Evolutionary conservation across 2,888 invertebrate species (phyloP).

Genomic region (Pollenia griseotomentosa): DNA sequence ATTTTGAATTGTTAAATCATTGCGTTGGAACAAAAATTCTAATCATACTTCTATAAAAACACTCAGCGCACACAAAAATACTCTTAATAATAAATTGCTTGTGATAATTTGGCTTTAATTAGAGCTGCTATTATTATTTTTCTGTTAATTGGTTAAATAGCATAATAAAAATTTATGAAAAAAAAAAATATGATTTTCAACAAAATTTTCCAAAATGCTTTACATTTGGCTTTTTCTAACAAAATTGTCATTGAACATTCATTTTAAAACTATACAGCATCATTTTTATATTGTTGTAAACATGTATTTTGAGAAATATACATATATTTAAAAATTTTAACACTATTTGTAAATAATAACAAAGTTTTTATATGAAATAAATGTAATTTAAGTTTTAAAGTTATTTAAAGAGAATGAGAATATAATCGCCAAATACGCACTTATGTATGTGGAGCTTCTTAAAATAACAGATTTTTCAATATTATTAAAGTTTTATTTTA

Average conservation of each 20-base stretch:
- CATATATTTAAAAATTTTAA: slow-evolving; percentile 16
- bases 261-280: not conserved
- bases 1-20: slow-evolving; percentile 72
- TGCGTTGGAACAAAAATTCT: slow-evolving; percentile 41
- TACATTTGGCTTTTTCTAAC: slow-evolving; percentile 14
- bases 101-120: slow-evolving; percentile 39
- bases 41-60: slow-evolving; percentile 35
- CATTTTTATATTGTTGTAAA: not conserved
- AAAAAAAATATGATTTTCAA: not conserved
- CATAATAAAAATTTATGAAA: not conserved
- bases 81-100: slow-evolving; percentile 4
- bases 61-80: slow-evolving; percentile 62
- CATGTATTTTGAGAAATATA: not conserved
- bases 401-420: slow-evolving; percentile 21
- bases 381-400: not conserved
- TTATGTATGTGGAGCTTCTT: no score
- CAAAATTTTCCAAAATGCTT: slow-evolving; percentile 19
- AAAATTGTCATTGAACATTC: slow-evolving; percentile 2
- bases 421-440: not conserved
- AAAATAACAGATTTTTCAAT: no score
- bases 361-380: not conserved
- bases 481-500: no score
- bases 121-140: slow-evolving; percentile 18
- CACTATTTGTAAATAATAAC: slow-evolving; percentile 31
- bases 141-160: not conserved